Evolutionary conservation across 2,888 invertebrate species (phyloP), one percentile per base, ranked within the genome.

Genomic region (Drosophila demipolita): DNA sequence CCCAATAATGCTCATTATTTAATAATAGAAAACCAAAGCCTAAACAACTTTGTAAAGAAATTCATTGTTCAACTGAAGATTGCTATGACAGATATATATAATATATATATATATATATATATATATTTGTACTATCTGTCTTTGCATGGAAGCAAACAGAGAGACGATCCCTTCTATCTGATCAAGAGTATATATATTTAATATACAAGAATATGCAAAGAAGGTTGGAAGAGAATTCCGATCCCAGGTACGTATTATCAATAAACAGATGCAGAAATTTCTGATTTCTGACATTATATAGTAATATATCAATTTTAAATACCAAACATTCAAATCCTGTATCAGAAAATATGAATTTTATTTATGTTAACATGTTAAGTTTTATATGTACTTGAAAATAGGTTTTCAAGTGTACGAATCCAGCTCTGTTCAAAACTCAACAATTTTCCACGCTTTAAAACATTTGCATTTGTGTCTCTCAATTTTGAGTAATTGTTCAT

Each of bases 341-440:
- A 23, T 23, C 20, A 23, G 45, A 45, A 45, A 45, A 45, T 45
- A 45, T 45, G 45, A 23, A 45, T 45, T 45, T 45, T 45, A 23
- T 45, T 45, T 15, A 4, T 45, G 45, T 45, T 45, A 45, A 45
- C 45, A 45, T 15, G 15, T 23, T 45, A 45, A 45, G 23, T 23
- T 15, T 23, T 45, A 45, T 23, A 15, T 15, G 45, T 23, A 15
- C 20, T 45, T 23, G 20, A 45, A 45, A 15, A 23, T 45, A 8
- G 20, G 23, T 23, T 40, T 45, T 23, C 20, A 23, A 45, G 20
- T 5, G 20, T 8, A 23, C 45, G 23, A 45, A 15, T 20, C 45
- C 45, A 20, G 45, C 45, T 45, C 45, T 7, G 20, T 8, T 1
- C 3, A 23, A 15, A 23, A 20, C 45, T 45, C 45, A 45, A 45